Evolutionary conservation across 2,888 invertebrate species (phyloP).

Genomic region (Thecocarcelia acutangulata): DNA sequence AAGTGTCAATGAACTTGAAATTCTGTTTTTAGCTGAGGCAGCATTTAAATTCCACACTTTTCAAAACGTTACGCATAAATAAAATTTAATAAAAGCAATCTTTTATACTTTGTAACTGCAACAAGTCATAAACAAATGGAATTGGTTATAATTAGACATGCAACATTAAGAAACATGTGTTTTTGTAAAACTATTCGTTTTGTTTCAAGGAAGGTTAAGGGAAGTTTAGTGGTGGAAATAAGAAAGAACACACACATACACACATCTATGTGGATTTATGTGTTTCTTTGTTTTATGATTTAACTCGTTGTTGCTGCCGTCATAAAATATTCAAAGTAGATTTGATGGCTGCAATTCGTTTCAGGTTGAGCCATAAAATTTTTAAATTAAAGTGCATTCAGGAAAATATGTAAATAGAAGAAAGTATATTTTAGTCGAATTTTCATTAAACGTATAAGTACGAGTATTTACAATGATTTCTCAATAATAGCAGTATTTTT

Average conservation of each 20-base stretch:
- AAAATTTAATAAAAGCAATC: slow-evolving; percentile 32
- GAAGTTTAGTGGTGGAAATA: slow-evolving; percentile 8
- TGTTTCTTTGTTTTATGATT: slow-evolving; percentile 8
- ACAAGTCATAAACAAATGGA: neutral
- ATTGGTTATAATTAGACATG: slow-evolving; percentile 25
- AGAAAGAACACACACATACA: neutral
- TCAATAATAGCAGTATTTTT: too few relatives aligned
- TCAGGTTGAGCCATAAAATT: too few relatives aligned
- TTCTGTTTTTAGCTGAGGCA: slow-evolving; percentile 14
- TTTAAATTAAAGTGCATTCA: too few relatives aligned
- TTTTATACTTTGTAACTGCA: slow-evolving; percentile 10
- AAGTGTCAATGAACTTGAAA: slow-evolving; percentile 69
- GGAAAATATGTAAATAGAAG: too few relatives aligned
- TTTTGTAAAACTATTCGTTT: neutral
- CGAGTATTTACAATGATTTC: too few relatives aligned
- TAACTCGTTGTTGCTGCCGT: neutral
- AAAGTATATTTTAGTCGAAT: too few relatives aligned
- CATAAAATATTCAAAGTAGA: too few relatives aligned
- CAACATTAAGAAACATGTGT: slow-evolving; percentile 42
- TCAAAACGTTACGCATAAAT: slow-evolving; percentile 23
- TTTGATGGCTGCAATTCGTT: too few relatives aligned
- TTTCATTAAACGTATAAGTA: too few relatives aligned
- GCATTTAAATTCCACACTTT: slow-evolving; percentile 7
- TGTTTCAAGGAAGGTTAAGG: neutral
- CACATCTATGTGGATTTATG: too few relatives aligned